These are phyloP conservation scores for Drosophila longiperda DNA, from an alignment of 2,888 invertebrate genomes.

Conservation along the genomic window DNA sequence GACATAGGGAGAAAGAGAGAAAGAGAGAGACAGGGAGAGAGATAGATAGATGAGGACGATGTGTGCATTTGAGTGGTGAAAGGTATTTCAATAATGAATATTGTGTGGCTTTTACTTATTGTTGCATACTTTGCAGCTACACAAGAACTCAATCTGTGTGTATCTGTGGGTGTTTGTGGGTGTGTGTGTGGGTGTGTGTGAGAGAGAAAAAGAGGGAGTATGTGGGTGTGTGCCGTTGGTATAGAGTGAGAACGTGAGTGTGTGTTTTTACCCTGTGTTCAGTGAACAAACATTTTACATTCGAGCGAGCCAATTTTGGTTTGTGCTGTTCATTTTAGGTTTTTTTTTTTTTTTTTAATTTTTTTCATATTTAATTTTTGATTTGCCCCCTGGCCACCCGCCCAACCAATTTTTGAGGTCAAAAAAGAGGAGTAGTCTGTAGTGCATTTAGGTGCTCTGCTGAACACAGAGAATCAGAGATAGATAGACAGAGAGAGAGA, in stretches of 20 bases:
- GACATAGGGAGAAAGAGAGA: conserved; percentile 10
- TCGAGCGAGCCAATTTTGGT: conserved; percentile 60
- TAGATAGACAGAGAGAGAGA: not conserved
- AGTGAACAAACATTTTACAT: conserved; percentile 74
- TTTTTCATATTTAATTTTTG: conserved; percentile 34
- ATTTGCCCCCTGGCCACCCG: conserved; percentile 50
- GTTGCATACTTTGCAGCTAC: conserved; percentile 66
- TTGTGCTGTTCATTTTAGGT: conserved; percentile 31
- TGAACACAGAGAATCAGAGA: conserved; percentile 73
- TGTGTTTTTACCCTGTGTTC: conserved; percentile 69
- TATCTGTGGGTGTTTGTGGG: conserved; percentile 5
- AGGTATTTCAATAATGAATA: conserved; percentile 45
- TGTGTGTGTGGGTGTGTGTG: conserved; percentile 2
- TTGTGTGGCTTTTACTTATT: conserved; percentile 35
- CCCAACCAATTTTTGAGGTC: conserved; percentile 63
- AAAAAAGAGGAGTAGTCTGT: conserved; percentile 16
- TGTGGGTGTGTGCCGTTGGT: conserved; percentile 22
- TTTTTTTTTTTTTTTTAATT: conserved; percentile 20
- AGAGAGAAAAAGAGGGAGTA: conserved; percentile 11
- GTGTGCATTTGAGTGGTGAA: conserved; percentile 55
- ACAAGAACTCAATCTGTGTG: conserved; percentile 46
- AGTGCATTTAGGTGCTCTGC: conserved; percentile 58
- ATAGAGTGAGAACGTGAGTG: conserved; percentile 8
- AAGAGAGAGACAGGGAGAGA: conserved; percentile 12
- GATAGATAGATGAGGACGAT: conserved; percentile 38